Percentiles rank a stretch among this genome's conserved stretches.
phyloP scores from a whole-genome alignment of 2,888 invertebrate genomes.

The Ceratothoa steindachneri region DNA sequence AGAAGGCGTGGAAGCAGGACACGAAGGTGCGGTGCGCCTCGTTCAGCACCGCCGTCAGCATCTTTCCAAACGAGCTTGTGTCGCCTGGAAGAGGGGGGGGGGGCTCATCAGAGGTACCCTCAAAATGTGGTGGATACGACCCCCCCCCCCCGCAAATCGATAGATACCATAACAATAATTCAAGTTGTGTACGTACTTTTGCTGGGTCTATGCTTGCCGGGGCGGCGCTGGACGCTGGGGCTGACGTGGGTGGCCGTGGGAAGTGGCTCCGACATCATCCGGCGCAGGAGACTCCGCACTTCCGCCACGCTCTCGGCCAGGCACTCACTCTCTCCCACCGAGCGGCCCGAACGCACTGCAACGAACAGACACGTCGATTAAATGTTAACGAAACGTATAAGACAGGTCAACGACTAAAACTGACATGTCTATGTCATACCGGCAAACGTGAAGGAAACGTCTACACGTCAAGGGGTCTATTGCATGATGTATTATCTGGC shows the following conservation, averaged over 20 bases:
- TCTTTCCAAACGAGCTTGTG: slow-evolving; percentile 32
- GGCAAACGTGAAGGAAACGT: too few species aligned
- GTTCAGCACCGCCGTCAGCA: slow-evolving; percentile 64
- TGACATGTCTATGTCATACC: too few species aligned
- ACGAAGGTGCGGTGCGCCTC: slow-evolving; percentile 89
- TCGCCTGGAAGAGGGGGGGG: slow-evolving; percentile 7
- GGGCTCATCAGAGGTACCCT: not conserved
- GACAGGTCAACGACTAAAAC: too few species aligned
- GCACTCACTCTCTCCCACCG: slow-evolving; percentile 65
- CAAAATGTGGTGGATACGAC: not conserved
- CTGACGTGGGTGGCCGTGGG: slow-evolving; percentile 37
- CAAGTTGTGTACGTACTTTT: not conserved
- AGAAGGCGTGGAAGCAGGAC: slow-evolving; percentile 90
- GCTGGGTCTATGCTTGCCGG: slow-evolving; percentile 24
- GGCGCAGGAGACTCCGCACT: slow-evolving; percentile 72
- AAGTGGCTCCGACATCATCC: slow-evolving; percentile 71
- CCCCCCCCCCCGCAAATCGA: not conserved
- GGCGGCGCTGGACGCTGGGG: slow-evolving; percentile 17
- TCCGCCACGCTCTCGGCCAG: slow-evolving; percentile 82
- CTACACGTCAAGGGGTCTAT: too few species aligned
- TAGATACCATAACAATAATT: not conserved
- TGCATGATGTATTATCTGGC: too few species aligned
- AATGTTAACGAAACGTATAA: too few species aligned
- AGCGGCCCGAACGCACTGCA: slow-evolving; percentile 55
- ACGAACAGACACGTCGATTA: too few species aligned